A percentile compares a stretch with the other conserved stretches of the same genome.
These are phyloP conservation scores for Jaculus jaculus DNA, from an alignment of 2,113 vertebrate genomes.

Conservation along the genomic window DNA sequence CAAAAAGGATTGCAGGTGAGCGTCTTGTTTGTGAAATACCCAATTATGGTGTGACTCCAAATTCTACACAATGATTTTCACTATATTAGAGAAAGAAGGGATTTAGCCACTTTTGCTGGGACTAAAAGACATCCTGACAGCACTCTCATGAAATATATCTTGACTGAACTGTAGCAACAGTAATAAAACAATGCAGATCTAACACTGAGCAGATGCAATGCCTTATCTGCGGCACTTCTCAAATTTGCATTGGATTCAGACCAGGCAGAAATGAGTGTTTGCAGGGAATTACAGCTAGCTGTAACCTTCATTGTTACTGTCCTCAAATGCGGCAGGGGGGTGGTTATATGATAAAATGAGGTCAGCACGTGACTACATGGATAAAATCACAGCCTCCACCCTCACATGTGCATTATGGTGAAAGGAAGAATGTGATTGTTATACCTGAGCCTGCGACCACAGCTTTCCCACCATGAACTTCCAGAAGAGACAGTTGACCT, in stretches of 20 bases:
- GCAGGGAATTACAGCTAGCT: background rate
- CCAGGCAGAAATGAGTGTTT: background rate
- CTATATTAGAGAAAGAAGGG: background rate
- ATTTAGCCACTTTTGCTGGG: background rate
- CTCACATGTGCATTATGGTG: background rate
- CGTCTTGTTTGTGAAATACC: background rate
- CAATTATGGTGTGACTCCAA: background rate
- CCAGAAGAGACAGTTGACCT: background rate
- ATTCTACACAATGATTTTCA: background rate
- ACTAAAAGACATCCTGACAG: background rate
- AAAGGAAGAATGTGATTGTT: background rate
- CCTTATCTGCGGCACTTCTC: background rate
- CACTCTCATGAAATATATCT: background rate
- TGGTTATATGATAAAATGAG: background rate
- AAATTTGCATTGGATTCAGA: background rate
- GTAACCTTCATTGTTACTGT: background rate
- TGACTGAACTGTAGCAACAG: background rate
- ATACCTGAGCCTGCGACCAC: background rate
- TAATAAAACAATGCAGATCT: slow-evolving; percentile 35
- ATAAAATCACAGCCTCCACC: background rate
- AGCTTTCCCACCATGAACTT: background rate
- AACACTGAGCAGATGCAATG: background rate
- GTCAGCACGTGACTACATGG: background rate
- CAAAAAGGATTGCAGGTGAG: background rate
- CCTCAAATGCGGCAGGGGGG: background rate